Evolutionary conservation across 2,888 invertebrate species (phyloP).

Genomic region (Corbicula japonica): DNA sequence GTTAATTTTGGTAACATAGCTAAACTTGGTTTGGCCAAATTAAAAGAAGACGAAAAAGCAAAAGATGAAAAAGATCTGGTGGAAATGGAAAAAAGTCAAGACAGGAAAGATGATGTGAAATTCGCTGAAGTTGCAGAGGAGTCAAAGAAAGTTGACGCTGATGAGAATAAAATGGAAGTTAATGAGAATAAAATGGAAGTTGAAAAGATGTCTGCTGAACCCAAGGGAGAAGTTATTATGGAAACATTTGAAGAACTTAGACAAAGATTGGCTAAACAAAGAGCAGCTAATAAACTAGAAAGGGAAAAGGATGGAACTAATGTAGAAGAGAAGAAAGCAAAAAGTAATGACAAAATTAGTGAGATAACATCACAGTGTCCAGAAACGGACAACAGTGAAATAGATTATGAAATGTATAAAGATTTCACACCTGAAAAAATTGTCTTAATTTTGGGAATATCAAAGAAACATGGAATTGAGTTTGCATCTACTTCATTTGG

Average conservation of each 20-base stretch:
- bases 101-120: neutral
- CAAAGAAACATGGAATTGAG: slow-evolving; percentile 64
- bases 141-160: no score
- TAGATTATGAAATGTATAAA: slow-evolving; percentile 58
- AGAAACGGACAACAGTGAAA: no score
- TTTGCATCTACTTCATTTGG: slow-evolving; percentile 67
- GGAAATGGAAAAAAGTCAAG: neutral
- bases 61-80: slow-evolving; percentile 7
- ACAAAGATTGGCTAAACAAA: slow-evolving; percentile 47
- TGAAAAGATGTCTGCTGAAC: slow-evolving; percentile 6
- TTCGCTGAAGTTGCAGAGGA: neutral
- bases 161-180: neutral
- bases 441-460: slow-evolving; percentile 60
- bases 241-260: slow-evolving; percentile 58
- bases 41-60: slow-evolving; percentile 51
- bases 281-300: slow-evolving; percentile 37
- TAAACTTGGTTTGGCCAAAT: slow-evolving; percentile 58
- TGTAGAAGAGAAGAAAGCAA: neutral
- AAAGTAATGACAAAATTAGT: no score
- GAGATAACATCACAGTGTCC: no score
- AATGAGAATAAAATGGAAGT: neutral
- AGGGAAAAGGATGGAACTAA: neutral
- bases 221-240: slow-evolving; percentile 33
- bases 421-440: slow-evolving; percentile 62
- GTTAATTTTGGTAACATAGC: slow-evolving; percentile 65